Evolutionary conservation across 2,888 invertebrate genomes (phyloP), one percentile per base, ranked within the genome.

Genomic region (Malthinus seriepunctatus): DNA sequence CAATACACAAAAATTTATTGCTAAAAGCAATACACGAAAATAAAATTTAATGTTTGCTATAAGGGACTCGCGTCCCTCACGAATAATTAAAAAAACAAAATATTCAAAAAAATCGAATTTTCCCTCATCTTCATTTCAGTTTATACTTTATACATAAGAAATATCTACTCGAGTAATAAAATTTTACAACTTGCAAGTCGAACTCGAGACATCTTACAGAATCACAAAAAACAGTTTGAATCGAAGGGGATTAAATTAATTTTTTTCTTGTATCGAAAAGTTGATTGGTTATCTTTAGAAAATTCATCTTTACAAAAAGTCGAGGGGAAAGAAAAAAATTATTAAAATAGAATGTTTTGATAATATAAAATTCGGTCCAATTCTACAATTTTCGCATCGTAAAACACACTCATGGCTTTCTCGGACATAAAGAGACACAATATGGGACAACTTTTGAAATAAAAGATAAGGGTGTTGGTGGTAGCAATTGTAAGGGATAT

Each of bases 401-500:
- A 73, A 73, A 72, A 70, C 63, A 67, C 70, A 71, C 68, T 56
- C 69, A 65, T 60, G 58, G 68, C 64, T 68, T 65, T 60, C 62
- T 69, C 60, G 66, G 70, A 68, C 67, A 69, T 70, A 71, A 73
- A 71, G 64, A 68, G 69, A 60, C 65, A 63, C 67, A 70, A 70
- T 72, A 71, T 67, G 71, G 69, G 65, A 64, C 69, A 72, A 73
- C 67, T 73, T 73, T 72, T 67, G 71, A 69, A 73, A 71, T 71
- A 71, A 72, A 57, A 71, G 72, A 71, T 71, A 70, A 72, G 69
- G 63, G 54, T 15, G 49, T 37, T 37, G 49, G 15, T 15, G 47
- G 47, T 14, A 15, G 47, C 37, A 23, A 23, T 23, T 23, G 23
- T 23, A 23, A 23, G 23, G 23, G 23, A 23, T 23, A 23, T 23